Percentiles rank a stretch among this genome's conserved stretches.
These are phyloP conservation scores for Dugesia japonica DNA, from an alignment of 2,888 invertebrate genomes.

Conservation along the genomic window DNA sequence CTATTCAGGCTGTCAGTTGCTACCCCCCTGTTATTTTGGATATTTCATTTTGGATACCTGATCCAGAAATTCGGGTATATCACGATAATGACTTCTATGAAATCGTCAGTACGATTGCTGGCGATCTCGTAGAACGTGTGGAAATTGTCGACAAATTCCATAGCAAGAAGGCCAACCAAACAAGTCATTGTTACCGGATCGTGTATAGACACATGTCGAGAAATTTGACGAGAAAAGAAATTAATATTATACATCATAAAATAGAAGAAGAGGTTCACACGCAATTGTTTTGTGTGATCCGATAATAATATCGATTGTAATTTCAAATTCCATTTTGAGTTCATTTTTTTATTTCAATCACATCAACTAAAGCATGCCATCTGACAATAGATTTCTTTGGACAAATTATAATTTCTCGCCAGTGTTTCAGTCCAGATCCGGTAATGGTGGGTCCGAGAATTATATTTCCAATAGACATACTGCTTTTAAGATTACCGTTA, in stretches of 20 bases:
- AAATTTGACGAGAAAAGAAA: constrained; percentile 17
- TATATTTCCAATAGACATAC: background rate
- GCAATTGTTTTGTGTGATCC: background rate
- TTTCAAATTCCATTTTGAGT: too few species aligned
- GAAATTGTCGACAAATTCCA: constrained; percentile 65
- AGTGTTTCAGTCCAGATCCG: background rate
- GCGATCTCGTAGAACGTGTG: constrained; percentile 79
- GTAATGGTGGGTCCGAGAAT: background rate
- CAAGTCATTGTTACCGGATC: constrained; percentile 61
- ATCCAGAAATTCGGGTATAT: constrained; percentile 38
- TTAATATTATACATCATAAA: constrained; percentile 21
- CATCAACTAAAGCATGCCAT: background rate
- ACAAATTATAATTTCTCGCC: background rate
- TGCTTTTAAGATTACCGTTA: background rate
- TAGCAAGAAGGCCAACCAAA: constrained; percentile 65
- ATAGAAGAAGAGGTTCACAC: background rate
- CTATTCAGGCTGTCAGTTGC: too few species aligned
- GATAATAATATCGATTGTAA: too few species aligned
- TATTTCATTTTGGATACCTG: constrained; percentile 85
- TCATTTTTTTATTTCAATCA: background rate
- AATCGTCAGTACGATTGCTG: constrained; percentile 68
- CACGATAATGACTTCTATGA: constrained; percentile 57
- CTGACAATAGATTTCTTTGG: background rate
- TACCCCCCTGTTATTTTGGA: constrained; percentile 76
- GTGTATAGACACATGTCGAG: constrained; percentile 37